These are phyloP conservation scores for Pterophyllum scalare DNA, from an alignment of 2,113 vertebrate genomes.

Conservation along the genomic window DNA sequence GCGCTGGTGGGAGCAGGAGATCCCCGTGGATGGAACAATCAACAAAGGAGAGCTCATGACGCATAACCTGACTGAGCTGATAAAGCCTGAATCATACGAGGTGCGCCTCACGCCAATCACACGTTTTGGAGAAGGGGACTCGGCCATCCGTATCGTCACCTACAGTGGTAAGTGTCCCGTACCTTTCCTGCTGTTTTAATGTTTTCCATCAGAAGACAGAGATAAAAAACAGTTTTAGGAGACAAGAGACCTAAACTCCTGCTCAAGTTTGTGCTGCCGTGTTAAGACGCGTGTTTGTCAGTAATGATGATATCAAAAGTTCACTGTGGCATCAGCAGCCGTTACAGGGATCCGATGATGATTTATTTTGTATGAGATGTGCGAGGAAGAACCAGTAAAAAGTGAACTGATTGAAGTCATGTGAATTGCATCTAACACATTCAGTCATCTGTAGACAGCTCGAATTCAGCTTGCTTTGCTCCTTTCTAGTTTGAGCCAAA, in stretches of 20 bases:
- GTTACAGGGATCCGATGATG: background rate
- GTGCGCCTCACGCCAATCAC: slow-evolving; percentile 96
- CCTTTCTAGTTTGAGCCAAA: slow-evolving; percentile 45
- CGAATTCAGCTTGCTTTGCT: slow-evolving; percentile 33
- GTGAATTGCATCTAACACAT: slow-evolving; percentile 25
- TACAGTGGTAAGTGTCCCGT: slow-evolving; percentile 88
- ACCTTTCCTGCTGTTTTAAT: background rate
- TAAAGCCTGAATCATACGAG: slow-evolving; percentile 95
- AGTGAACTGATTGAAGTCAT: slow-evolving; percentile 41
- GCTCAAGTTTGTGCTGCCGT: background rate
- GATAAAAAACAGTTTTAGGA: background rate
- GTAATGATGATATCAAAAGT: slow-evolving; percentile 13
- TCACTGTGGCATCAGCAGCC: slow-evolving; percentile 19
- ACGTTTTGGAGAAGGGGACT: slow-evolving; percentile 95
- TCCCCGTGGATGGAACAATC: slow-evolving; percentile 90
- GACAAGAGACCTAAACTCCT: background rate
- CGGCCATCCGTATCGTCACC: slow-evolving; percentile 93
- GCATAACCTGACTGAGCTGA: slow-evolving; percentile 95
- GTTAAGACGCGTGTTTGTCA: slow-evolving; percentile 14
- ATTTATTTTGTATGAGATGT: slow-evolving; percentile 19
- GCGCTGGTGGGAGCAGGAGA: slow-evolving; percentile 99
- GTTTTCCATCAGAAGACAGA: background rate
- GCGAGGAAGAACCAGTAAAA: slow-evolving; percentile 24
- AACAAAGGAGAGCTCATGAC: slow-evolving; percentile 95
- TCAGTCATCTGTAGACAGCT: slow-evolving; percentile 31